Evolutionary conservation across 2,888 invertebrate species (phyloP), one percentile per base, ranked within the genome.

Genomic region (Troglohyphantes excavatus): DNA sequence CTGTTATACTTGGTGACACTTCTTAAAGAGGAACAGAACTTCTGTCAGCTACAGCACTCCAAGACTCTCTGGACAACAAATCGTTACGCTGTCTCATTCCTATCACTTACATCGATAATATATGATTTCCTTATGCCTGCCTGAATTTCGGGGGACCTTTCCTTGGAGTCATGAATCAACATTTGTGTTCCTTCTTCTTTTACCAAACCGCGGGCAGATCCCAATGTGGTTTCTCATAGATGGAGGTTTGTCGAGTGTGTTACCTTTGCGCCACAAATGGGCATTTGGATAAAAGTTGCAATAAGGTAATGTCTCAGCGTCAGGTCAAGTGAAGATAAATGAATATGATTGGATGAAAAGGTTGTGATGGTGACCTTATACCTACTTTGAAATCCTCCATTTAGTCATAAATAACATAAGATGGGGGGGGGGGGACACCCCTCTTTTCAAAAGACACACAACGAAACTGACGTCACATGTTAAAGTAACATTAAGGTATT

Each of bases 261-360:
- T 72, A 46, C 46, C 65, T 46, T 65, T 29, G 27, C 75, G 72
- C 82, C 88, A 67, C 88, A 88, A 88, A 88, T 88, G 88, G 82
- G 82, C 68, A 82, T 59, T 76, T 67, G 73, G 65, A 59, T 76
- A 76, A 70, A 68, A 76, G 63, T 73, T 46, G 61, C 72, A 29
- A 75, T 73, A 67, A 53, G 75, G 72, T 88, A 83, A 90, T 90
- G 83, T 72, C 78, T 90, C 89, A 84, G 72, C 76, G 89, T 78
- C 89, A 90, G 89, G 89, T 90, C 89, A 90, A 90, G 89, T 90
- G 89, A 90, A 90, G 89, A 90, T 90, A 90, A 90, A 90, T 90
- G 89, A 90, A 90, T 90, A 90, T 84, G 83, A 90, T 90, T 90
- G 89, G 89, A 68, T 83, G 68, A 53, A 46, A 72, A 90, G 89